Evolutionary conservation across 2,113 vertebrate genomes (phyloP), one percentile per base, ranked within the genome.

Genomic region (Phylloscopus trochiloides): DNA sequence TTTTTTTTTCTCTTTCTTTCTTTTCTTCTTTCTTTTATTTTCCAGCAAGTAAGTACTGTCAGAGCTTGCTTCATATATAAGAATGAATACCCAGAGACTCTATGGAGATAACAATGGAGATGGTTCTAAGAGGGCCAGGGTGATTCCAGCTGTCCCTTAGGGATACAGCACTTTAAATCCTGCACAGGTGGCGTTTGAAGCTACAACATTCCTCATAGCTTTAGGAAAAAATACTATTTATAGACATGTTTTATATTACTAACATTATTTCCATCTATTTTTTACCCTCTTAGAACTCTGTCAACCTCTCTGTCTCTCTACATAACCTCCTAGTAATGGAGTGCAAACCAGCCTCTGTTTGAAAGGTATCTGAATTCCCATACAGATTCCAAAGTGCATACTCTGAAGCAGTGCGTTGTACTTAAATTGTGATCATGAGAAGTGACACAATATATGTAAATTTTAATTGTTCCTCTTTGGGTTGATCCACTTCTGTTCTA

Each of bases 21-120:
- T 40, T 40, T n/a, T 22, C 22, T 4, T 59, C 25, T 43, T 29
- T 25, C 14, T 66, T 48, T 57, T 71, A 40, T 75, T 17, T 32
- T 63, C 10, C 19, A 14, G 1, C 5, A 71, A 38, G 5, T 6
- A 47, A 34, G 1, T 66, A 10, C 8, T 52, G 1, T 2, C 20
- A 40, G 17, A 26, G 1, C 2, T 38, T 47, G 7, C 11, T 16
- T n/a, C 80, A 9, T 20, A 6, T 32, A 6, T 43, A 47, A 77
- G 32, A 77, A 66, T 22, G 26, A 47, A 15, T 10, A 51, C 6
- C 17, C 31, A 50, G 15, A 6, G 5, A 54, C 14, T 45, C 26
- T 52, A 8, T 13, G 21, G 20, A 68, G 14, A 47, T 9, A 48
- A 21, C 5, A 93, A 38, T 1, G 4, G 22, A 59, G 12, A 29